Percentiles rank a stretch among this genome's conserved stretches.
Conservation (phyloP, 2,113 vertebrate species). For the Mormyrus lacerda region DNA sequence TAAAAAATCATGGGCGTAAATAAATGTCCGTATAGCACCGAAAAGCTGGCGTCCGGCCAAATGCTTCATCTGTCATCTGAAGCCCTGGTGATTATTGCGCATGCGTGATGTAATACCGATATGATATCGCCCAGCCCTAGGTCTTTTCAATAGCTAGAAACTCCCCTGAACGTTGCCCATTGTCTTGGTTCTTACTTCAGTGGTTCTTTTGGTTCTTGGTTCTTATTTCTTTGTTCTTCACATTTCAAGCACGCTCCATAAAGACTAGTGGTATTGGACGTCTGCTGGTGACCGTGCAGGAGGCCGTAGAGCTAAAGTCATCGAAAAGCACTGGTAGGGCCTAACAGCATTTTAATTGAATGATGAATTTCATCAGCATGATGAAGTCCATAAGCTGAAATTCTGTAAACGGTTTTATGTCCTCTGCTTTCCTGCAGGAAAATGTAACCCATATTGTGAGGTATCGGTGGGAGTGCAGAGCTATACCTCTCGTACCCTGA, state of each 20-base stretch:
- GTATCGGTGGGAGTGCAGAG: slow-evolving; percentile 90
- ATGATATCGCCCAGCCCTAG: no score
- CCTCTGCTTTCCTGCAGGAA: slow-evolving; percentile 58
- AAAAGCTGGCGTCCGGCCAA: no score
- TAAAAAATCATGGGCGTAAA: no score
- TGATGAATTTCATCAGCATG: neutral
- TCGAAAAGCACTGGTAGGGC: slow-evolving; percentile 77
- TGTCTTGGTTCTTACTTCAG: neutral
- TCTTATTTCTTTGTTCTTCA: neutral
- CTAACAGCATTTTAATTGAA: neutral
- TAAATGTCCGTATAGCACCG: no score
- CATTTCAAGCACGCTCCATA: slow-evolving; percentile 73
- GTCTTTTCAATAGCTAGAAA: no score
- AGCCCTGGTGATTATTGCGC: no score
- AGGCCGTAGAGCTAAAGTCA: slow-evolving; percentile 85
- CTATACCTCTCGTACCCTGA: slow-evolving; percentile 82
- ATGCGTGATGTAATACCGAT: no score
- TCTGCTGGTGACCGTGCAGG: slow-evolving; percentile 83
- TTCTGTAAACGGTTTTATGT: neutral
- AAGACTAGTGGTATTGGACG: slow-evolving; percentile 83
- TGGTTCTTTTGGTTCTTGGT: no score
- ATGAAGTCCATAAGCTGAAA: neutral
- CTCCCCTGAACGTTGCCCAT: neutral
- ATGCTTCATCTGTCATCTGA: no score
- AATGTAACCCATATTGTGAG: slow-evolving; percentile 89